Evolutionary conservation across 2,113 vertebrate genomes (phyloP), one percentile per base, ranked within the genome.

Genomic region (Pachycephala philippinensis): DNA sequence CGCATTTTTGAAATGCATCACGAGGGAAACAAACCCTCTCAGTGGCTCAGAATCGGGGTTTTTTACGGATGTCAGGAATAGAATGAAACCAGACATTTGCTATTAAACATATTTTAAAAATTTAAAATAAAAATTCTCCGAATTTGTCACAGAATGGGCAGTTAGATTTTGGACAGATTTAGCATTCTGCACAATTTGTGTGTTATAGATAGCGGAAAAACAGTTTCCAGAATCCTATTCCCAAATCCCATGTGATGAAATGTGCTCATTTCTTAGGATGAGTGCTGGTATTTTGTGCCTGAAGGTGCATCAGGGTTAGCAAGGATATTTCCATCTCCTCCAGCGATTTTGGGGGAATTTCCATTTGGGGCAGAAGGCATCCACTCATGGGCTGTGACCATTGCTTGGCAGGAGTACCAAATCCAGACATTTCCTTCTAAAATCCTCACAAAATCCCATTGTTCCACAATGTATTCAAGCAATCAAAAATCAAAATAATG

Each of bases 311-410:
- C 27, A 47, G 9, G 18, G 19, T 64, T 24, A 52, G 14, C 11
- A 21, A n/a, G 27, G 31, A 31, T 70, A 59, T 82, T 56, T 89
- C 20, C n/a, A 56, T n/a, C 45, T 15, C 18, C 26, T 91, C 20
- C 17, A 30, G 60, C 0, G 2, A n/a, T 16, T 39, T 82, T 49
- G 84, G 35, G 66, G 49, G 42, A 85, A 53, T 21, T 85, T 76
- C 15, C 60, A 33, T 7, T 45, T 13, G 4, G 31, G 2, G 10
- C 31, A 79, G 22, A 52, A 71, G 42, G 26, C 42, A 69, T 1
- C 19, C 33, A 59, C 27, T 77, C 66, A 27, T 0, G 2, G 42
- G 2, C 19, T 2, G 1, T 63, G 85, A 84, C 7, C 4, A 1
- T 3, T 84, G 35, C 12, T 20, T 23, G 44, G 27, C 75, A 82